These are phyloP conservation scores for Eugnorisma glareosa DNA, from an alignment of 2,888 invertebrate species.

Conservation along the genomic window DNA sequence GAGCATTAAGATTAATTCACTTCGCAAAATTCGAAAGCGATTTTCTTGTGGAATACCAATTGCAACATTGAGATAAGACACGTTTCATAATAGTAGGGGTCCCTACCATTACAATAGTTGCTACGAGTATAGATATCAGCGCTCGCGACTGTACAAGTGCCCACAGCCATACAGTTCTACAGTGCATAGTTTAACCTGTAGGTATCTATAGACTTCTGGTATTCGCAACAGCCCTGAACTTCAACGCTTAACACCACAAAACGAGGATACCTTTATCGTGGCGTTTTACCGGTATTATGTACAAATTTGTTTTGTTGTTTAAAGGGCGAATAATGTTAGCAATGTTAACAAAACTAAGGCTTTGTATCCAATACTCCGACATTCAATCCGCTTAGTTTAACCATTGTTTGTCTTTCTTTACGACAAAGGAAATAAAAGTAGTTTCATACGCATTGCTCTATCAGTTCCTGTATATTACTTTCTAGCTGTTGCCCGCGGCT, in stretches of 20 bases:
- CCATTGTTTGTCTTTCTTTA: neutral
- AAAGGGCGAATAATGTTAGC: neutral
- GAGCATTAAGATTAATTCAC: too few species aligned
- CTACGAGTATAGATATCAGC: too few species aligned
- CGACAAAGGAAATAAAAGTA: slow-evolving; percentile 25
- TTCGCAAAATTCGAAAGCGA: too few species aligned
- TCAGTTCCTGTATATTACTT: neutral
- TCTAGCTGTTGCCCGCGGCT: too few species aligned
- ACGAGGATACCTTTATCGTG: neutral
- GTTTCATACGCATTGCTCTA: neutral
- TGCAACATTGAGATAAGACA: too few species aligned
- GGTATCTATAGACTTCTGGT: neutral
- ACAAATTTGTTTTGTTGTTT: neutral
- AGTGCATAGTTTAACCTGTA: neutral
- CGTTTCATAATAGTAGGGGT: too few species aligned
- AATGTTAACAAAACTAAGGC: neutral
- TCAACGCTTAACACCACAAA: neutral
- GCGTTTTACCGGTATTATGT: neutral
- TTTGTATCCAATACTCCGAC: neutral
- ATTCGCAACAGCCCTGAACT: slow-evolving; percentile 3
- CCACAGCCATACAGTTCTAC: neutral
- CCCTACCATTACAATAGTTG: too few species aligned
- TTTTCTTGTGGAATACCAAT: too few species aligned
- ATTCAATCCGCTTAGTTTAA: neutral
- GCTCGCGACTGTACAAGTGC: neutral